These are phyloP conservation scores for Drosophila ananassae DNA, from an alignment of 1,140 invertebrate genomes.

Conservation along the genomic window DNA sequence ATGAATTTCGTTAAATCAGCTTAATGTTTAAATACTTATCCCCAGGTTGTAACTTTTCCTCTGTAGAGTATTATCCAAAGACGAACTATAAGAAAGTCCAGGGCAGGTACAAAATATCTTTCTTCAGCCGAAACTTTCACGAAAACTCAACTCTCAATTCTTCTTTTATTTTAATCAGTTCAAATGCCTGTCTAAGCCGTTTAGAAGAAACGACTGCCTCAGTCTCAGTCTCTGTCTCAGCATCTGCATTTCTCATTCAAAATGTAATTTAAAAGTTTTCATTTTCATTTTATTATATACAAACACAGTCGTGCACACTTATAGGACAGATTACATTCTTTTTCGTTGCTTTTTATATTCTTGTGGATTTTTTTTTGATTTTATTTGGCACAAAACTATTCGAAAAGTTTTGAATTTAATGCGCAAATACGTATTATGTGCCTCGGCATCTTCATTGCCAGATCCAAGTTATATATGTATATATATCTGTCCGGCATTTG, in stretches of 20 bases:
- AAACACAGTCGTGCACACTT: conserved; percentile 10
- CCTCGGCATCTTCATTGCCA: conserved; percentile 1
- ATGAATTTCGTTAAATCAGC: not conserved
- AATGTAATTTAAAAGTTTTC: conserved; percentile 78
- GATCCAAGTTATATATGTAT: conserved; percentile 4
- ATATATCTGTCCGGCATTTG: conserved; percentile 43
- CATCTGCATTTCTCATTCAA: conserved; percentile 32
- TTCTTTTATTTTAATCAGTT: conserved; percentile 39
- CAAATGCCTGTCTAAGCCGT: conserved; percentile 47
- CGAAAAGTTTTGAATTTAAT: conserved; percentile 80
- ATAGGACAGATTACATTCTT: conserved; percentile 19
- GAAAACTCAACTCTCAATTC: conserved; percentile 9
- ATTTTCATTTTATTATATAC: conserved; percentile 62
- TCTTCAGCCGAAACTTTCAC: conserved; percentile 11
- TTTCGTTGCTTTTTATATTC: conserved; percentile 36
- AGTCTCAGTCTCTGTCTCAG: conserved; percentile 3
- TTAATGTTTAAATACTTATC: not conserved
- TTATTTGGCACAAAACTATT: conserved; percentile 73
- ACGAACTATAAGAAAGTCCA: conserved; percentile 17
- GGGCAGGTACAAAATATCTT: conserved; percentile 26
- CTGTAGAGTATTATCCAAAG: not conserved
- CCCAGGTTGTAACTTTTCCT: conserved; percentile 2
- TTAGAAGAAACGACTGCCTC: conserved; percentile 20
- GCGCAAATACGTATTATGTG: conserved; percentile 77
- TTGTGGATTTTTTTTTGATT: conserved; percentile 58